Percentiles rank a stretch among this genome's conserved stretches.
Conservation (phyloP, 2,797 vertebrate genomes). For the Helostoma temminkii region DNA sequence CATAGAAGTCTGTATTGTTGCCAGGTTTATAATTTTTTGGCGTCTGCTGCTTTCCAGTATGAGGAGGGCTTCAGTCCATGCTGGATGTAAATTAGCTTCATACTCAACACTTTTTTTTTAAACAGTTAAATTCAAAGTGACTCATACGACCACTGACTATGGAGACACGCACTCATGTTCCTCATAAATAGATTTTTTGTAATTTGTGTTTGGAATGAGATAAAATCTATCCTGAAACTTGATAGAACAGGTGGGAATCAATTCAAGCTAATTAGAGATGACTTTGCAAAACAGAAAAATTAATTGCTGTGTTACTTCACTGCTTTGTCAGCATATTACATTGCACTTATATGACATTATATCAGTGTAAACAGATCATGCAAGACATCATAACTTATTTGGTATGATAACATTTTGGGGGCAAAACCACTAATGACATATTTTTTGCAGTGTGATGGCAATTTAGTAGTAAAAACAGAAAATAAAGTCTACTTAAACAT, state of each 20-base stretch:
- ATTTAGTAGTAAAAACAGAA: background rate
- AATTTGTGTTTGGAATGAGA: conserved; percentile 1
- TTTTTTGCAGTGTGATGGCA: background rate
- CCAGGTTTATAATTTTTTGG: conserved; percentile 59
- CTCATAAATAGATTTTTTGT: background rate
- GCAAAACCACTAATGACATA: conserved; percentile 13
- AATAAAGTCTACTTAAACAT: background rate
- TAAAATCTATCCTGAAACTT: background rate
- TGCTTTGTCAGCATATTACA: conserved; percentile 9
- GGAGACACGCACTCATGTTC: background rate
- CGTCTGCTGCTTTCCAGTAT: conserved; percentile 30
- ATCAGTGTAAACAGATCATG: background rate
- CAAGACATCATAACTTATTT: conserved; percentile 10
- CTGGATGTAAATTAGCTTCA: conserved; percentile 46
- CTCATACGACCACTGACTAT: conserved; percentile 1
- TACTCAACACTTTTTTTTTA: conserved; percentile 47
- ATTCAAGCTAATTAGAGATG: background rate
- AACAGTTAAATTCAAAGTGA: conserved; percentile 31
- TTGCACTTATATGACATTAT: background rate
- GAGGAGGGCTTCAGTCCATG: conserved; percentile 25
- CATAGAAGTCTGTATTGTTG: conserved; percentile 41
- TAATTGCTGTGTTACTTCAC: conserved; percentile 4
- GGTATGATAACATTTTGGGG: conserved; percentile 9
- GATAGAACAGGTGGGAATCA: no score
- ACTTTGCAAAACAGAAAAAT: background rate